Base-by-base conservation (phyloP, 2,797 vertebrate species). In the Cuculus canorus region DNA sequence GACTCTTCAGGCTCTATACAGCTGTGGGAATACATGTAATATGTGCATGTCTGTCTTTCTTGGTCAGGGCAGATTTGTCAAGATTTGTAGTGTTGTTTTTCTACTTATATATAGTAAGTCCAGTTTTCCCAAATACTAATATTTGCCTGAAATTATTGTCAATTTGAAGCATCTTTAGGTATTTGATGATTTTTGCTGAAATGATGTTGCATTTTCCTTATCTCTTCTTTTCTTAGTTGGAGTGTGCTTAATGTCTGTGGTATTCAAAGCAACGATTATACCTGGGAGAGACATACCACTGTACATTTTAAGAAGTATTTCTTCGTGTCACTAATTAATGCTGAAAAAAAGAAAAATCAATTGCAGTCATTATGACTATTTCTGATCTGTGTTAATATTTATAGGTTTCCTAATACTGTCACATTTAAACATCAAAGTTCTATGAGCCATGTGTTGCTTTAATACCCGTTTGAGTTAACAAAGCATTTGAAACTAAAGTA, bases 401-500 rank as follows among this genome's bases (percentile, higher is more conserved):
- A 37, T 15, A 22, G n/a, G 61, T 60, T 63, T 77, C 43, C 4
- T 0, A 30, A 30, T 59, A 35, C 2, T 13, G 10, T 63, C 77
- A 13, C 7, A 52, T 69, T 61, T 69, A 84, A 52, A 50, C 17
- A 10, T 37, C 7, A 50, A 37, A 54, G 41, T 41, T 92, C 11
- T 25, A 30, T 57, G 35, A 65, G 11, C 4, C 8, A 4, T 68
- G 8, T 9, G 10, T 32, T 68, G 15, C 5, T 88, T 81, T 92
- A 61, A 23, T 75, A 47, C 19, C 71, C 15, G 69, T 72, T 47
- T 39, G 33, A 41, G 22, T 72, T 50, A 84, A 17, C 13, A 83
- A 64, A 79, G 45, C 28, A 17, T 56, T 61, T 86, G 59, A 79
- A 89, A 72, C 32, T 47, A 61, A 88, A 79, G n/a, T 32, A 64